Evolutionary conservation across 2,888 invertebrate genomes (phyloP).

Genomic region (Macaria notata): DNA sequence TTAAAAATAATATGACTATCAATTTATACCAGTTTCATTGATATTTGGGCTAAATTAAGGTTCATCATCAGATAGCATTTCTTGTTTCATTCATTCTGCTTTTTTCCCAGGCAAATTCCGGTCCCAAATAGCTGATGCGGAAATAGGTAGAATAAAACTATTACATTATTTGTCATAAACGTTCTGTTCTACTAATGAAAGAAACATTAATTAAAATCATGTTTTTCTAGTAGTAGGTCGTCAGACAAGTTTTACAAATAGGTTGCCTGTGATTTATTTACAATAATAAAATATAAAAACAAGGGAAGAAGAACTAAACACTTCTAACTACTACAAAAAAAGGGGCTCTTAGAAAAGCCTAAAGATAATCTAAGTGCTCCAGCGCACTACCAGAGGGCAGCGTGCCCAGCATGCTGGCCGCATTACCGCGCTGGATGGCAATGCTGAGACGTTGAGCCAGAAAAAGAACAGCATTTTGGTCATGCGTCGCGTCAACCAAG

Average conservation of each 20-base stretch:
- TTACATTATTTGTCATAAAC: not conserved
- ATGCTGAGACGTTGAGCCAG: no score
- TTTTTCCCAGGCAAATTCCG: constrained; percentile 4
- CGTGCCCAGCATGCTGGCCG: no score
- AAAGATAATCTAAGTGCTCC: no score
- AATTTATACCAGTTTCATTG: constrained; percentile 15
- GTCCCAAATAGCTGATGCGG: constrained; percentile 3
- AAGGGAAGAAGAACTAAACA: no score
- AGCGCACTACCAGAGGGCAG: no score
- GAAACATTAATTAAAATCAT: not conserved
- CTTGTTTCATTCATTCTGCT: not conserved
- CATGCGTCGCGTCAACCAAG: no score
- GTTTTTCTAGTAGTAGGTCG: not conserved
- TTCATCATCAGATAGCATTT: constrained; percentile 15
- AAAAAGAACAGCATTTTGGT: no score
- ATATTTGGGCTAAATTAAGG: constrained; percentile 10
- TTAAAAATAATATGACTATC: constrained; percentile 15
- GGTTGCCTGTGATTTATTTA: no score
- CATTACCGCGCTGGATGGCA: no score
- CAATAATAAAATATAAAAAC: no score
- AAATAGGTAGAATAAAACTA: constrained; percentile 14
- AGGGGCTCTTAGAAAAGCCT: no score
- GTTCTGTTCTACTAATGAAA: not conserved
- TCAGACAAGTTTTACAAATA: not conserved
- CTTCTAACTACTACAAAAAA: no score